phyloP scores from a whole-genome alignment of 2,888 invertebrate genomes.

The Pyrrhopygopsis socrates region DNA sequence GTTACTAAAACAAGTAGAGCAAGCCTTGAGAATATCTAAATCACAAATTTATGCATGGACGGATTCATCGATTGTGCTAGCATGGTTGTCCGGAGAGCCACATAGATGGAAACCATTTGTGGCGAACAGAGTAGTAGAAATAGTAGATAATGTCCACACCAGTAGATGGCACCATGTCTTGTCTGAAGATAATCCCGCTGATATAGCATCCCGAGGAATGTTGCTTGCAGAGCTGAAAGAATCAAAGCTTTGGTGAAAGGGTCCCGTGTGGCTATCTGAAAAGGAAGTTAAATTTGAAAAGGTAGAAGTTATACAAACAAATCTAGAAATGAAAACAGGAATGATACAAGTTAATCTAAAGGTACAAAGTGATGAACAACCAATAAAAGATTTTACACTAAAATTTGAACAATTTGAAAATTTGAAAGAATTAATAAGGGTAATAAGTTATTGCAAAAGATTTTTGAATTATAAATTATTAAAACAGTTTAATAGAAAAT shows the following conservation, averaged over 20 bases:
- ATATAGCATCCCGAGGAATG: conserved; percentile 74
- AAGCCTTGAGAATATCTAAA: conserved; percentile 50
- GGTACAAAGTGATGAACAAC: background rate
- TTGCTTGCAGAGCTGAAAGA: conserved; percentile 40
- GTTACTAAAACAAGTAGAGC: conserved; percentile 58
- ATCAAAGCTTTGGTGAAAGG: conserved; percentile 67
- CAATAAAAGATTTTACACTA: background rate
- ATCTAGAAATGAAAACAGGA: conserved; percentile 10
- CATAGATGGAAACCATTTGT: conserved; percentile 66
- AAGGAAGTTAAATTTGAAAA: conserved; percentile 49
- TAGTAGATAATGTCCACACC: conserved; percentile 35
- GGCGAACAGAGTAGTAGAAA: conserved; percentile 49
- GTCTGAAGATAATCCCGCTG: conserved; percentile 75
- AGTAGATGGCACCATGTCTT: conserved; percentile 69
- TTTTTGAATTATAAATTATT: conserved; percentile 10
- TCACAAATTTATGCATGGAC: background rate
- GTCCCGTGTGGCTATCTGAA: conserved; percentile 70
- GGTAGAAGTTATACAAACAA: conserved; percentile 1
- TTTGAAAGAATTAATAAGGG: conserved; percentile 20
- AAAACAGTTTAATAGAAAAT: background rate
- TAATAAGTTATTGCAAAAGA: conserved; percentile 5
- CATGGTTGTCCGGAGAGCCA: conserved; percentile 73
- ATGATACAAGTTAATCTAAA: conserved; percentile 2
- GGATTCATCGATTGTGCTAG: conserved; percentile 1
- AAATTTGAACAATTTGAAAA: conserved; percentile 8